These are phyloP conservation scores for Idaea biselata DNA, from an alignment of 2,888 invertebrate genomes.

Conservation along the genomic window DNA sequence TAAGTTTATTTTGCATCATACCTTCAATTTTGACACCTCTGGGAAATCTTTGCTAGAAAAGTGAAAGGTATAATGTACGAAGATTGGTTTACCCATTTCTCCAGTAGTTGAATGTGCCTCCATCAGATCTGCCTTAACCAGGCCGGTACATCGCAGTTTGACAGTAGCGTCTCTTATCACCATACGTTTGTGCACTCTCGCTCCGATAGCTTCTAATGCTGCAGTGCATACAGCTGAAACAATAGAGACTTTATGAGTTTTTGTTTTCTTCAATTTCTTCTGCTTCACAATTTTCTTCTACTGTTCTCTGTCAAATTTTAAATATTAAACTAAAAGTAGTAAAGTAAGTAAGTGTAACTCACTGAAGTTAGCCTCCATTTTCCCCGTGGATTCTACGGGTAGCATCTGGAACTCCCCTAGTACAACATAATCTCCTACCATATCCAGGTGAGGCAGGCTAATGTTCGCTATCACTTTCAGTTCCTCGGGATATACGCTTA, in stretches of 20 bases:
- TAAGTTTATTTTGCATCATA: too few relatives aligned
- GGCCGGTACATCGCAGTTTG: slow-evolving; percentile 67
- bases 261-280: not conserved
- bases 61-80: slow-evolving; percentile 4
- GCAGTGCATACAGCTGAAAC: slow-evolving; percentile 60
- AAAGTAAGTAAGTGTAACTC: slow-evolving; percentile 40
- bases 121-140: slow-evolving; percentile 66
- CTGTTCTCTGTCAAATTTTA: too few relatives aligned
- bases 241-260: slow-evolving; percentile 3
- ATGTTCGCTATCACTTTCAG: slow-evolving; percentile 67
- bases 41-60: not conserved
- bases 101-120: slow-evolving; percentile 82
- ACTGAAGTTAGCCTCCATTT: slow-evolving; percentile 81
- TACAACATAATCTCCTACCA: slow-evolving; percentile 70
- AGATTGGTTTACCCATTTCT: slow-evolving; percentile 69
- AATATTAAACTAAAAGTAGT: too few relatives aligned
- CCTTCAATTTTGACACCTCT: too few relatives aligned
- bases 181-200: slow-evolving; percentile 65
- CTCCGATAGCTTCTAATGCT: slow-evolving; percentile 63
- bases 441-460: slow-evolving; percentile 61
- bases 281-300: too few relatives aligned
- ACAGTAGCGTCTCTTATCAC: slow-evolving; percentile 73
- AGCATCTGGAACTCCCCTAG: slow-evolving; percentile 79
- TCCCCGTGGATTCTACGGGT: slow-evolving; percentile 80
- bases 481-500: slow-evolving; percentile 68